Conservation (phyloP, 2,888 invertebrate species). For the Acronicta psi region DNA sequence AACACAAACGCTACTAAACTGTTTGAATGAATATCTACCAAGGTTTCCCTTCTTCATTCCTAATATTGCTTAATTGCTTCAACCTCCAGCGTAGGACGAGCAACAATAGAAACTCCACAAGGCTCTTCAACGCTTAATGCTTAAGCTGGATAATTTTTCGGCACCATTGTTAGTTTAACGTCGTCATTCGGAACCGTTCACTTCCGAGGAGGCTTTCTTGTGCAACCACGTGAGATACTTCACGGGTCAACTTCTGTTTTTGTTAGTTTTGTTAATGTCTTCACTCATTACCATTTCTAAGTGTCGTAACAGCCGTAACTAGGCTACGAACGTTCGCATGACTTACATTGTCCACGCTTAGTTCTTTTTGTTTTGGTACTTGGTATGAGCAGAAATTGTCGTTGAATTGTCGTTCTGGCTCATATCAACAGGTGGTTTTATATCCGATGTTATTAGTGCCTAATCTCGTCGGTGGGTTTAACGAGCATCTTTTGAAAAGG, state of each 20-base stretch:
- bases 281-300: constrained; percentile 67
- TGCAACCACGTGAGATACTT: constrained; percentile 72
- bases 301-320: constrained; percentile 66
- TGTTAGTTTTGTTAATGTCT: constrained; percentile 66
- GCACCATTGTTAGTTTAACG: constrained; percentile 70
- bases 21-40: constrained; percentile 58
- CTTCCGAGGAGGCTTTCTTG: constrained; percentile 77
- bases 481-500: constrained; percentile 38
- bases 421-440: constrained; percentile 23
- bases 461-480: constrained; percentile 20
- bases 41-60: constrained; percentile 75
- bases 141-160: constrained; percentile 70
- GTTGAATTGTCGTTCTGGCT: constrained; percentile 25
- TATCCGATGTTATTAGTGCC: constrained; percentile 22
- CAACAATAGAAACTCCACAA: constrained; percentile 76
- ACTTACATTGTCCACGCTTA: constrained; percentile 53
- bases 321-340: constrained; percentile 67
- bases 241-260: constrained; percentile 67
- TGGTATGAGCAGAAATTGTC: constrained; percentile 38
- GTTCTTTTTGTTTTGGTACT: constrained; percentile 47
- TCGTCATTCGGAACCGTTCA: constrained; percentile 74
- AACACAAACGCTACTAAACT: constrained; percentile 51
- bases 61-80: constrained; percentile 82
- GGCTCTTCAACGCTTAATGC: constrained; percentile 69
- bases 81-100: constrained; percentile 72